Conservation (phyloP, 92 coral and sea anemone genomes). For the Muricea muricata region DNA sequence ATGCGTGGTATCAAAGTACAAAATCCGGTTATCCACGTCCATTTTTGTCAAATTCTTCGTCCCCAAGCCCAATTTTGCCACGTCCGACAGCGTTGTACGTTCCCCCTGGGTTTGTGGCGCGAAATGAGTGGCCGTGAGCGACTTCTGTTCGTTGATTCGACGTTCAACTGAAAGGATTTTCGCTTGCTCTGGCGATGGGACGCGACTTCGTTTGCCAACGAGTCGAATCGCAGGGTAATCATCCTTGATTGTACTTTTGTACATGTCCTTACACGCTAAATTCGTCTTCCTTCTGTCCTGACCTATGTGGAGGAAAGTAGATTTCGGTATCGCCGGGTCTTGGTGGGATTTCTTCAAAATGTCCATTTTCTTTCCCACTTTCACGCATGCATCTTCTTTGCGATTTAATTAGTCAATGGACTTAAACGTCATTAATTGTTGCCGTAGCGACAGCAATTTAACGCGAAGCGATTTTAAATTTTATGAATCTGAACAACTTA, state of each 20-base stretch:
- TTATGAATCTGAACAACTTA: too few relatives aligned
- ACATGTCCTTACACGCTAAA: constrained; percentile 71
- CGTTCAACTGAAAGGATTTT: constrained; percentile 83
- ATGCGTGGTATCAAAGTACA: constrained; percentile 89
- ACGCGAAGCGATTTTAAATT: too few relatives aligned
- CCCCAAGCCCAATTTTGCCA: constrained; percentile 41
- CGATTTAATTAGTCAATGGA: background rate
- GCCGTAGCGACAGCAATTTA: background rate
- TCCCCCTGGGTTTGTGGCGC: constrained; percentile 68
- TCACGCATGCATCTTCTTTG: too few relatives aligned
- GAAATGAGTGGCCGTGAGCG: constrained; percentile 89
- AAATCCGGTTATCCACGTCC: constrained; percentile 80
- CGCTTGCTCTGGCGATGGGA: constrained; percentile 93
- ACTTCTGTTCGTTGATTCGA: constrained; percentile 74
- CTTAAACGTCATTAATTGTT: background rate
- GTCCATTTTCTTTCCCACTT: too few relatives aligned
- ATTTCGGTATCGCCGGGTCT: constrained; percentile 1
- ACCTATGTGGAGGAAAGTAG: constrained; percentile 85
- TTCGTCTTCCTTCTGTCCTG: constrained; percentile 92
- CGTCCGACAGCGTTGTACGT: constrained; percentile 50
- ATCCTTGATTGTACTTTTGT: constrained; percentile 84
- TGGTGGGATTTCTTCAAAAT: background rate
- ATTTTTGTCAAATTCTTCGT: constrained; percentile 88
- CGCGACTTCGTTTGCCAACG: constrained; percentile 78
- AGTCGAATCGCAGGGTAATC: constrained; percentile 87